phyloP scores from a whole-genome alignment of 2,888 invertebrate genomes.

The Cristatella mucedo region DNA sequence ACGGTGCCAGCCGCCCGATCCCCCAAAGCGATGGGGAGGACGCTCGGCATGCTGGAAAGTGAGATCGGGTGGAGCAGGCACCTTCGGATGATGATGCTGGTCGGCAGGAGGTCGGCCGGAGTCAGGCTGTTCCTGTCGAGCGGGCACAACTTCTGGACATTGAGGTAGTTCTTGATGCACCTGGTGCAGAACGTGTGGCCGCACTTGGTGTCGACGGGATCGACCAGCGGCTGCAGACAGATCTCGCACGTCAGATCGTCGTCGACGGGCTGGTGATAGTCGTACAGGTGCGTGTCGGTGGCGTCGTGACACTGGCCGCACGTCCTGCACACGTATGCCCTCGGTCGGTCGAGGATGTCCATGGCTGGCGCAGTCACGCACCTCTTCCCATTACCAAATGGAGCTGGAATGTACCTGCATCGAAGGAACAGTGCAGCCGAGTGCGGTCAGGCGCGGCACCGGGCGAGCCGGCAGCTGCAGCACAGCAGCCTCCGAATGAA shows the following conservation, averaged over 20 bases:
- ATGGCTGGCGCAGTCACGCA: too few relatives aligned
- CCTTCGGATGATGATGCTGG: slow-evolving; percentile 39
- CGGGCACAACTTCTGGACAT: slow-evolving; percentile 38
- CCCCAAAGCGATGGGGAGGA: too few relatives aligned
- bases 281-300: slow-evolving; percentile 36
- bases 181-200: slow-evolving; percentile 35
- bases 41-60: too few relatives aligned
- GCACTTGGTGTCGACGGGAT: slow-evolving; percentile 38
- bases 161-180: slow-evolving; percentile 34
- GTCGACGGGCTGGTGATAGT: slow-evolving; percentile 39
- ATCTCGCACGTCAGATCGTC: slow-evolving; percentile 40
- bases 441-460: too few relatives aligned
- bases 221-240: slow-evolving; percentile 40
- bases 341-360: slow-evolving; percentile 7
- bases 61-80: too few relatives aligned
- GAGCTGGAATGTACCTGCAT: too few relatives aligned
- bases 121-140: slow-evolving; percentile 36
- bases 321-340: slow-evolving; percentile 21
- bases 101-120: slow-evolving; percentile 32
- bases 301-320: slow-evolving; percentile 33
- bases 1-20: too few relatives aligned
- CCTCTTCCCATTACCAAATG: too few relatives aligned
- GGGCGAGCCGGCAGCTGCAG: too few relatives aligned
- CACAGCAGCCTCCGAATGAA: too few relatives aligned
- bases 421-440: too few relatives aligned